Percentiles rank a stretch among this genome's conserved stretches.
phyloP scores from a whole-genome alignment of 1,140 invertebrate genomes.

The Rhopalosiphum maidis region DNA sequence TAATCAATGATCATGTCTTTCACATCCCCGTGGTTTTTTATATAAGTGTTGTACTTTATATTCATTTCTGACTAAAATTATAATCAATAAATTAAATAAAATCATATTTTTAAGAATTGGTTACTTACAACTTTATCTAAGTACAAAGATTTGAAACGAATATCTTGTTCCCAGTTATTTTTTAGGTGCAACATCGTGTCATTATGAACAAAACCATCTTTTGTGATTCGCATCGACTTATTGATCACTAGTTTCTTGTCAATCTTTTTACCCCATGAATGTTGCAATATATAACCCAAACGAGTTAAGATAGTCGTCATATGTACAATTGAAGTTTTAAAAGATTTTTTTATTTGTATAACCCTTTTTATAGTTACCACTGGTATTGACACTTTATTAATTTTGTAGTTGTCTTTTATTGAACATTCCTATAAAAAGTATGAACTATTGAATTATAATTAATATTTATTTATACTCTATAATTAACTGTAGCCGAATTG shows the following conservation, averaged over 20 bases:
- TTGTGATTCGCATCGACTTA: background rate
- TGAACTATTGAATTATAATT: background rate
- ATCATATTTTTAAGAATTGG: background rate
- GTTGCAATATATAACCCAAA: slow-evolving; percentile 34
- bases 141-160: slow-evolving; percentile 21
- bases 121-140: slow-evolving; percentile 32
- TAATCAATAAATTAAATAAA: background rate
- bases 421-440: slow-evolving; percentile 34
- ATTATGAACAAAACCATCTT: background rate
- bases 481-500: background rate
- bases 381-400: background rate
- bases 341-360: background rate
- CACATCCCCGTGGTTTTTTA: background rate
- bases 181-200: background rate
- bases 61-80: slow-evolving; percentile 3
- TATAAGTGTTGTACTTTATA: background rate
- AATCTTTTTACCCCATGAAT: slow-evolving; percentile 23
- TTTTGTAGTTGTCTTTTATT: background rate
- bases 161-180: slow-evolving; percentile 17
- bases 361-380: slow-evolving; percentile 5
- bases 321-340: background rate
- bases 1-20: slow-evolving; percentile 16
- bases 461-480: background rate
- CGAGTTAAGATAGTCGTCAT: slow-evolving; percentile 24
- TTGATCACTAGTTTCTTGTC: background rate